Evolutionary conservation across 2,888 invertebrate species (phyloP).

Genomic region (Arge pagana): DNA sequence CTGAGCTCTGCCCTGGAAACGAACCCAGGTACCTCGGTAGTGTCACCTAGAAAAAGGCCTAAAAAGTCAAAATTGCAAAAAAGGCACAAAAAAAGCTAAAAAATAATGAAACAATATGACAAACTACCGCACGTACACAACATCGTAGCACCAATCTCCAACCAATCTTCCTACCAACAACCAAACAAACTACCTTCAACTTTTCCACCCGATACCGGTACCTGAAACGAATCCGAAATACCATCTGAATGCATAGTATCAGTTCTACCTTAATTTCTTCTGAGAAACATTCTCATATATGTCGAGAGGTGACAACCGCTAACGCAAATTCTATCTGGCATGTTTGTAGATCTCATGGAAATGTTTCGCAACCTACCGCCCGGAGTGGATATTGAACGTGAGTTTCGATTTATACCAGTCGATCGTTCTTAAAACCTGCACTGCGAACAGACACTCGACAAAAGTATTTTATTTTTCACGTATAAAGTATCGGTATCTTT

Average conservation of each 20-base stretch:
- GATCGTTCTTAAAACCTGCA: too few relatives aligned
- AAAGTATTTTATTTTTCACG: slow-evolving; percentile 1
- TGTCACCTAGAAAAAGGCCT: slow-evolving; percentile 22
- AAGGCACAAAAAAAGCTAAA: neutral
- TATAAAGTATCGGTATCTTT: too few relatives aligned
- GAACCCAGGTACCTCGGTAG: slow-evolving; percentile 44
- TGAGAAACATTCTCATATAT: slow-evolving; percentile 6
- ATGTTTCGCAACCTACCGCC: slow-evolving; percentile 44
- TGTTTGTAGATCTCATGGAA: slow-evolving; percentile 46
- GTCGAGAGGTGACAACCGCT: slow-evolving; percentile 16
- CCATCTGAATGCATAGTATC: slow-evolving; percentile 14
- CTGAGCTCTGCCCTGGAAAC: slow-evolving; percentile 37
- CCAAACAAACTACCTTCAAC: slow-evolving; percentile 10
- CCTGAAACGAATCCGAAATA: slow-evolving; percentile 19
- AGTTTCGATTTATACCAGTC: too few relatives aligned
- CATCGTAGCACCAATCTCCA: slow-evolving; percentile 22
- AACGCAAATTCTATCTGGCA: slow-evolving; percentile 24
- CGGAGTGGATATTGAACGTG: slow-evolving; percentile 43
- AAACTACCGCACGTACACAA: slow-evolving; percentile 17
- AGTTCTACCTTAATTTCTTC: slow-evolving; percentile 11
- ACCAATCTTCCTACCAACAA: slow-evolving; percentile 15
- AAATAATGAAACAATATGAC: neutral
- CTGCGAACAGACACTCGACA: slow-evolving; percentile 1
- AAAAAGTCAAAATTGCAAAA: neutral
- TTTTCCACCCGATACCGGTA: slow-evolving; percentile 12